These are phyloP conservation scores for Epizoanthus ramosus DNA, from an alignment of 92 coral and sea anemone genomes.

Conservation along the genomic window DNA sequence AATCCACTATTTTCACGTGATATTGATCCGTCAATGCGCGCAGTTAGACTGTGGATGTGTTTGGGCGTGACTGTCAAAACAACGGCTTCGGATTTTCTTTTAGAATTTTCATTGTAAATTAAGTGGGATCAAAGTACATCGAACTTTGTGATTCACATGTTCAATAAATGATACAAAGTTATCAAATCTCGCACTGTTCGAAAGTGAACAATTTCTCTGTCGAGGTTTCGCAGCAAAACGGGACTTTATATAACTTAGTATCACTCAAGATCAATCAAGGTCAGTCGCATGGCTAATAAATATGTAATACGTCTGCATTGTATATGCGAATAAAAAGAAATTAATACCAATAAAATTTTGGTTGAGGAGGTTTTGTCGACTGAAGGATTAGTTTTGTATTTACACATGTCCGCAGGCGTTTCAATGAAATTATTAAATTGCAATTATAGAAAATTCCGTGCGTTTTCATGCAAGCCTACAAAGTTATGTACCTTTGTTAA, in stretches of 20 bases:
- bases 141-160: background rate
- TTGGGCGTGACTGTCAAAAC: constrained; percentile 1
- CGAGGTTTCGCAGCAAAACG: background rate
- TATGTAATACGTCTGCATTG: background rate
- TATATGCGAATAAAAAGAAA: background rate
- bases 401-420: too few species aligned
- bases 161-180: too few species aligned
- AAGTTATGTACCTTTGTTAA: background rate
- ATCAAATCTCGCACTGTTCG: too few species aligned
- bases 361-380: too few species aligned
- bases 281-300: too few species aligned
- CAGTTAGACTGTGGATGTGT: background rate
- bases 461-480: background rate
- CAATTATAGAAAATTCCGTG: background rate
- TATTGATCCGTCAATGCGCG: background rate
- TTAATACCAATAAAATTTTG: background rate
- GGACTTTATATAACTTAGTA: too few species aligned
- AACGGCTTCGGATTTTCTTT: too few species aligned
- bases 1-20: background rate
- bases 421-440: background rate
- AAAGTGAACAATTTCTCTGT: background rate
- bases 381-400: too few species aligned
- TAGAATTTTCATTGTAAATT: too few species aligned
- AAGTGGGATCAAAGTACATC: background rate
- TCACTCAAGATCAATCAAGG: too few species aligned